Conservation (phyloP, 2,797 vertebrate species). For the Schizopygopsis malacanthus region DNA sequence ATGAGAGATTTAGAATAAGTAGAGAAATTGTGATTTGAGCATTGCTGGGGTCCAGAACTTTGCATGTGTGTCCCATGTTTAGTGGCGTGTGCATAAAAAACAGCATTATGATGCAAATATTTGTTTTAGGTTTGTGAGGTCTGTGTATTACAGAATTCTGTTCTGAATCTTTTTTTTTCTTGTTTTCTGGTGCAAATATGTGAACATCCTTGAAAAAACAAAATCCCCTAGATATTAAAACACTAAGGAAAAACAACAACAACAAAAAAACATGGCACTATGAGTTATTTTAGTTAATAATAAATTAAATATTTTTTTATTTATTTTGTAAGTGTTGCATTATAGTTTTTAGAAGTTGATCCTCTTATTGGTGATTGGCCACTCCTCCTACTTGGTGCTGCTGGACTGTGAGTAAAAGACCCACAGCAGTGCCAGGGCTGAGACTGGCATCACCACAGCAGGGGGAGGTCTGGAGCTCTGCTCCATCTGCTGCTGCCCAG, state of each 20-base stretch:
- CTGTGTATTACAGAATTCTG: background rate
- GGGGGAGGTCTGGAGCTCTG: conserved; percentile 57
- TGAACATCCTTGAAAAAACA: background rate
- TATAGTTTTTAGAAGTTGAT: background rate
- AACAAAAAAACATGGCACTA: too few relatives aligned
- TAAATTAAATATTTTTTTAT: background rate
- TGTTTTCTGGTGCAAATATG: background rate
- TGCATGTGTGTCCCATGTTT: background rate
- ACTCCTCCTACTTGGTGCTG: background rate
- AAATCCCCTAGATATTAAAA: background rate
- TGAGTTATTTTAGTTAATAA: background rate
- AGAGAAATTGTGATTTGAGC: conserved; percentile 6
- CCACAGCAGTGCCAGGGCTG: conserved; percentile 54
- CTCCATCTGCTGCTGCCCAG: conserved; percentile 61
- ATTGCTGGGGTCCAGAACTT: background rate
- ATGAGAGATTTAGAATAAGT: conserved; percentile 14
- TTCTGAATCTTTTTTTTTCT: background rate
- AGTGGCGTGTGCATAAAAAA: background rate
- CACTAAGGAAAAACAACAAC: too few relatives aligned
- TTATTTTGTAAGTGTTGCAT: background rate
- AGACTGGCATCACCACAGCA: conserved; percentile 58
- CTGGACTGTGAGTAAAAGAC: conserved; percentile 31
- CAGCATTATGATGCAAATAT: background rate
- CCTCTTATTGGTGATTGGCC: background rate
- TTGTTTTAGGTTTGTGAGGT: conserved; percentile 5